Percentiles rank a stretch among this genome's conserved stretches.
These are phyloP conservation scores for Temnothorax curvispinosus DNA, from an alignment of 1,140 invertebrate genomes.

Conservation along the genomic window DNA sequence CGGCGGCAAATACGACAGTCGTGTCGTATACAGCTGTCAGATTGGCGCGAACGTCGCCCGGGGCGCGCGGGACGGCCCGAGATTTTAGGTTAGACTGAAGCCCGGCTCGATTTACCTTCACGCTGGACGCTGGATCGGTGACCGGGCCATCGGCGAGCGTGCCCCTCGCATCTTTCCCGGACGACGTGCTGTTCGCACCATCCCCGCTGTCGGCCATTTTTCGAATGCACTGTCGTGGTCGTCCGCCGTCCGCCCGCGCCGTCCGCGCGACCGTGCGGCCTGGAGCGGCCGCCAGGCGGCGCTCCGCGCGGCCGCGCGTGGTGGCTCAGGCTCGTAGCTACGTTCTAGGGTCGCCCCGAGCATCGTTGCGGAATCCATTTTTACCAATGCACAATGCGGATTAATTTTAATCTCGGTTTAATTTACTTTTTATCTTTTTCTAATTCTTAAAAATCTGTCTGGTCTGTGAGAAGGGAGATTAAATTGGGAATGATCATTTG, in stretches of 20 bases:
- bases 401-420: too few species aligned
- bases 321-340: not conserved
- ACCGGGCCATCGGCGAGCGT: slow-evolving; percentile 80
- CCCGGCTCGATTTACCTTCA: slow-evolving; percentile 77
- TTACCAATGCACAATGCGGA: too few species aligned
- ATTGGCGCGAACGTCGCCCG: slow-evolving; percentile 2
- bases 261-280: not conserved
- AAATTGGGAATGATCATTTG: too few species aligned
- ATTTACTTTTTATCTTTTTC: too few species aligned
- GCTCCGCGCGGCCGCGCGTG: not conserved
- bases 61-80: not conserved
- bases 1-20: slow-evolving; percentile 65
- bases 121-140: slow-evolving; percentile 81
- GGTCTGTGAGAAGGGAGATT: too few species aligned
- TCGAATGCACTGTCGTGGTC: slow-evolving; percentile 66
- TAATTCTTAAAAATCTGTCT: too few species aligned
- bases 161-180: slow-evolving; percentile 80
- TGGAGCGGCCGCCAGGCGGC: not conserved
- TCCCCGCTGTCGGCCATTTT: slow-evolving; percentile 84
- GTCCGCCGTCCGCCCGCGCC: not conserved
- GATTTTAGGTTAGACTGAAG: not conserved
- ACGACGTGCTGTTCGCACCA: slow-evolving; percentile 75
- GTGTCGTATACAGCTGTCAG: not conserved
- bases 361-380: too few species aligned
- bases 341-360: too few species aligned